Percentiles rank a stretch among this genome's conserved stretches.
Evolutionary conservation across 2,888 invertebrate species (phyloP).

Genomic region (Eurytoma californica): DNA sequence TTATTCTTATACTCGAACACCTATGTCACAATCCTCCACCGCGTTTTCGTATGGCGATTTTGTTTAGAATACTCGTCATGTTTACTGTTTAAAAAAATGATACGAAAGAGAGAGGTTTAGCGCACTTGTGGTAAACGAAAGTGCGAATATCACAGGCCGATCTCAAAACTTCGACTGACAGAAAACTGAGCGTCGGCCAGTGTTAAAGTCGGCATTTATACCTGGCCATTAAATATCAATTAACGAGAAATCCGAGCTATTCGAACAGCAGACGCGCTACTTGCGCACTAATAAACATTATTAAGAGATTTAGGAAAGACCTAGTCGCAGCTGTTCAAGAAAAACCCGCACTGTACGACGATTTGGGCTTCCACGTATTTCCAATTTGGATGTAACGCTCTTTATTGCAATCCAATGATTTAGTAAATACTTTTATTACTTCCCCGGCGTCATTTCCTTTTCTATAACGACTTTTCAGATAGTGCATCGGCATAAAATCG

Average conservation of each 20-base stretch:
- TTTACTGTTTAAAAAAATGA: not conserved
- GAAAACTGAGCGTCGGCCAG: not conserved
- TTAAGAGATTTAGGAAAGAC: not conserved
- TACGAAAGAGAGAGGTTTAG: too few species aligned
- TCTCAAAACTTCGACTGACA: conserved; percentile 13
- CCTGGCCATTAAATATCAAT: conserved; percentile 27
- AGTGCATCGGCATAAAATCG: too few species aligned
- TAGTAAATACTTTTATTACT: too few species aligned
- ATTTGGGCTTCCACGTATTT: conserved; percentile 1
- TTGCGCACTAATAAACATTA: too few species aligned
- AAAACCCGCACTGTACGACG: not conserved
- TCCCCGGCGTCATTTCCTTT: too few species aligned
- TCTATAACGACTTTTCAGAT: too few species aligned
- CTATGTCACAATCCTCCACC: conserved; percentile 43
- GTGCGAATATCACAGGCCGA: not conserved
- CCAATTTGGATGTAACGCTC: not conserved
- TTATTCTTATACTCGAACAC: conserved; percentile 29
- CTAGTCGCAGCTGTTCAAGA: not conserved
- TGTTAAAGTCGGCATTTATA: conserved; percentile 16
- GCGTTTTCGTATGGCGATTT: conserved; percentile 35
- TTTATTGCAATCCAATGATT: too few species aligned
- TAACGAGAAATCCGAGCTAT: conserved; percentile 24
- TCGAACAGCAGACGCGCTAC: not conserved
- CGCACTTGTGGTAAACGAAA: too few species aligned
- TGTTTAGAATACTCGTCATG: conserved; percentile 29